Conservation (phyloP, 2,888 invertebrate species). For the Andrena minutula region DNA sequence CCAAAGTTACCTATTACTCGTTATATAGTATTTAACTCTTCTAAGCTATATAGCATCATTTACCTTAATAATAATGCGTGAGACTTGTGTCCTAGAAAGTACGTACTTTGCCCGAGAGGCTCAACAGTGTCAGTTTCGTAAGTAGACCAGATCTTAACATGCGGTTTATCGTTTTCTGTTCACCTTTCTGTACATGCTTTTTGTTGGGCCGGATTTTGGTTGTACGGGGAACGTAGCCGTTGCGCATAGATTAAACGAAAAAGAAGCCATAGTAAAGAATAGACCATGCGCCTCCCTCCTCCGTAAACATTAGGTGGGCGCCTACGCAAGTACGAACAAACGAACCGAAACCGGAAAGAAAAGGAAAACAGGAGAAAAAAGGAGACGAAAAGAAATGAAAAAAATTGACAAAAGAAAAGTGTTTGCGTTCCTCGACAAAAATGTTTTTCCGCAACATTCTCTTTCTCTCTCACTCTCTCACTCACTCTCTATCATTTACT, state of each 20-base stretch:
- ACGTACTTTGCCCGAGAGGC: conserved; percentile 84
- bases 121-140: conserved; percentile 85
- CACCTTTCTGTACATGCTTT: conserved; percentile 73
- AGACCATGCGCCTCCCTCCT: conserved; percentile 22
- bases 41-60: conserved; percentile 82
- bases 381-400: neutral
- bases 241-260: conserved; percentile 36
- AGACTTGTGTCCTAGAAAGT: conserved; percentile 85
- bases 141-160: conserved; percentile 83
- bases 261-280: conserved; percentile 35
- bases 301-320: conserved; percentile 38
- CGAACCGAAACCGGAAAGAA: neutral
- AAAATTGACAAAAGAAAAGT: neutral
- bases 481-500: no score
- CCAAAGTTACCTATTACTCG: conserved; percentile 69
- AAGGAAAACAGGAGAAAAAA: neutral
- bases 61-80: conserved; percentile 84
- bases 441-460: conserved; percentile 30
- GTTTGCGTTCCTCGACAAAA: conserved; percentile 36
- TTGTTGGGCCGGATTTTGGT: conserved; percentile 82
- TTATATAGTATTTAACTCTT: conserved; percentile 83
- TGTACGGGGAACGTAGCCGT: conserved; percentile 65
- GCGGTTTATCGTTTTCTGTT: conserved; percentile 77
- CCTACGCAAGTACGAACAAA: conserved; percentile 38
- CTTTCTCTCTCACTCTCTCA: conserved; percentile 1